phyloP scores from a whole-genome alignment of 1,140 invertebrate species.

The Hylaeus anthracinus region DNA sequence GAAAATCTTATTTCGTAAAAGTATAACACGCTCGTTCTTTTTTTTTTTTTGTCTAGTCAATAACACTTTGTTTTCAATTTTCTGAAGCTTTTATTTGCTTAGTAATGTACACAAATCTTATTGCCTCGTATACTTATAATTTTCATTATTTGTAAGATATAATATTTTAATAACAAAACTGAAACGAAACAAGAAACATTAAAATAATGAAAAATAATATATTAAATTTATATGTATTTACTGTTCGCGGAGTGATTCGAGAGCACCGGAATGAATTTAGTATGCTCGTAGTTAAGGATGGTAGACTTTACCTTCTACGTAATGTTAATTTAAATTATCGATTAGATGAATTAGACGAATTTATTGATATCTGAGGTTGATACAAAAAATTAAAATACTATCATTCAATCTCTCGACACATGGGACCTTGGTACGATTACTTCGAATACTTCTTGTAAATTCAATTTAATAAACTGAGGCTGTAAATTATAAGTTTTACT shows the following conservation, averaged over 20 bases:
- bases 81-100: slow-evolving; percentile 36
- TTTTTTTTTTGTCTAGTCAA: slow-evolving; percentile 69
- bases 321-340: slow-evolving; percentile 42
- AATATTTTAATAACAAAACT: slow-evolving; percentile 20
- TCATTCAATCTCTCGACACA: slow-evolving; percentile 31
- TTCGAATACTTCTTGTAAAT: slow-evolving; percentile 39
- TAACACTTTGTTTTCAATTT: slow-evolving; percentile 43
- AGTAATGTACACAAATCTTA: slow-evolving; percentile 12
- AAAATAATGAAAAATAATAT: slow-evolving; percentile 12
- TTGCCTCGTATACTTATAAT: slow-evolving; percentile 27
- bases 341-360: slow-evolving; percentile 35
- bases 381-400: slow-evolving; percentile 23
- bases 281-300: slow-evolving; percentile 11
- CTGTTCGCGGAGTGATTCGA: slow-evolving; percentile 6
- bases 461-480: slow-evolving; percentile 53
- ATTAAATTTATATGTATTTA: slow-evolving; percentile 21
- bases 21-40: slow-evolving; percentile 51
- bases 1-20: slow-evolving; percentile 25
- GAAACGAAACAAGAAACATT: slow-evolving; percentile 6
- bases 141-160: not conserved
- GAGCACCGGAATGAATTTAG: slow-evolving; percentile 14
- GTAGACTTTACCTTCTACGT: slow-evolving; percentile 39
- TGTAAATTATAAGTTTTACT: slow-evolving; percentile 65
- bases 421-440: slow-evolving; percentile 43
- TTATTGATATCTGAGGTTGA: slow-evolving; percentile 30